These are phyloP conservation scores for Rhyzopertha dominica DNA, from an alignment of 1,140 invertebrate species.

Conservation along the genomic window DNA sequence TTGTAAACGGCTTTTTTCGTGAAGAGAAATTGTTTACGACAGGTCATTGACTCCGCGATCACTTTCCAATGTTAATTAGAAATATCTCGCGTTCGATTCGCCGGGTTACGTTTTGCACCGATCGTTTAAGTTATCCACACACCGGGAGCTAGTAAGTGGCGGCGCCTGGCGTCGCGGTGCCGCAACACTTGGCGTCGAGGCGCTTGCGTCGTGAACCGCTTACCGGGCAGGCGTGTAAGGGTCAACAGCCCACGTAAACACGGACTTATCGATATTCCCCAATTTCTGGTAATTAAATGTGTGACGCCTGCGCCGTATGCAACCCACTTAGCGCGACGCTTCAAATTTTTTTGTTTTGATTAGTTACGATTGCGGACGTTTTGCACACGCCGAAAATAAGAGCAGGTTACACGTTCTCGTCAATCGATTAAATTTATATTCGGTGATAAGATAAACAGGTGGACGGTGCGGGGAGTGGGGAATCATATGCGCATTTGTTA, in stretches of 20 bases:
- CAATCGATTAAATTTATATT: no score
- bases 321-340: no score
- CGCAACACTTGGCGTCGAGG: constrained; percentile 26
- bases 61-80: constrained; percentile 4
- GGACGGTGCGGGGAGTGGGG: background rate
- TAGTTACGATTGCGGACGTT: no score
- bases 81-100: constrained; percentile 11
- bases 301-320: no score
- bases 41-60: no score
- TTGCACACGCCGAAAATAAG: no score
- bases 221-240: constrained; percentile 49
- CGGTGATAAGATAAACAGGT: constrained; percentile 7
- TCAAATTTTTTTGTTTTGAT: no score
- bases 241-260: constrained; percentile 47
- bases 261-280: background rate
- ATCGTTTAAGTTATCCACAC: constrained; percentile 7
- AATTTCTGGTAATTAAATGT: no score
- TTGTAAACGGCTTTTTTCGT: no score
- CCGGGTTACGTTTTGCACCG: constrained; percentile 9
- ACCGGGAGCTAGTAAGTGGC: constrained; percentile 24
- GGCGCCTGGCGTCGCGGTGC: constrained; percentile 27
- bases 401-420: no score
- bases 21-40: no score
- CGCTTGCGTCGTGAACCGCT: constrained; percentile 37
- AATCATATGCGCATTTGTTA: no score